These are phyloP conservation scores for Egretta garzetta DNA, from an alignment of 2,113 vertebrate genomes.

Conservation along the genomic window DNA sequence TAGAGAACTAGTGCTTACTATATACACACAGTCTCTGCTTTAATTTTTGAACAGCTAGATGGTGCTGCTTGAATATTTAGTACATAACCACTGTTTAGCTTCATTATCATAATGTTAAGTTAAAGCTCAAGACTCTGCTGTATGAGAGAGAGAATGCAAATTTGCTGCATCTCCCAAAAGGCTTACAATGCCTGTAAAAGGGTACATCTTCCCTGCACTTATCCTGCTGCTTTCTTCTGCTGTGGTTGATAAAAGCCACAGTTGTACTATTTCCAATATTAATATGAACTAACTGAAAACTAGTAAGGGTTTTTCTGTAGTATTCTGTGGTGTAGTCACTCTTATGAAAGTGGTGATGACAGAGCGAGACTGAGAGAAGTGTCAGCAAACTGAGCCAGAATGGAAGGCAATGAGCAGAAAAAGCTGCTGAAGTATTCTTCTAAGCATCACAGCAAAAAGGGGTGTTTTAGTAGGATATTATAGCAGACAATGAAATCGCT, in stretches of 20 bases:
- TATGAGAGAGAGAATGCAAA: neutral
- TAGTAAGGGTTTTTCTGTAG: neutral
- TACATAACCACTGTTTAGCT: neutral
- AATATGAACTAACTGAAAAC: neutral
- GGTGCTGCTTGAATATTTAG: neutral
- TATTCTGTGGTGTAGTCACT: neutral
- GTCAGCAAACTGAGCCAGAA: neutral
- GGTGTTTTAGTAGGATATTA: rapidly evolving
- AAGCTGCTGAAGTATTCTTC: neutral
- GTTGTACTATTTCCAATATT: neutral
- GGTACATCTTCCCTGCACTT: neutral
- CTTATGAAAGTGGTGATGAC: neutral
- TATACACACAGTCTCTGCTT: neutral
- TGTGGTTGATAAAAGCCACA: neutral
- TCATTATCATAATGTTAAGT: neutral
- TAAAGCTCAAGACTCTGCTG: neutral
- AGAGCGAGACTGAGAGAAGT: too few relatives aligned
- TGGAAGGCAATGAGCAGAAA: neutral
- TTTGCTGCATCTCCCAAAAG: neutral
- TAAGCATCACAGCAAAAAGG: neutral
- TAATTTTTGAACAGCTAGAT: conserved; percentile 15
- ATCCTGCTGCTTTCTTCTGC: neutral
- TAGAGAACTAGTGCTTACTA: neutral
- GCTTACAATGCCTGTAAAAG: neutral
- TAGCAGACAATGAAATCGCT: neutral